A percentile compares a stretch with the other conserved stretches of the same genome.
Evolutionary conservation across 2,797 vertebrate genomes (phyloP).

Genomic region (Potorous gilbertii): DNA sequence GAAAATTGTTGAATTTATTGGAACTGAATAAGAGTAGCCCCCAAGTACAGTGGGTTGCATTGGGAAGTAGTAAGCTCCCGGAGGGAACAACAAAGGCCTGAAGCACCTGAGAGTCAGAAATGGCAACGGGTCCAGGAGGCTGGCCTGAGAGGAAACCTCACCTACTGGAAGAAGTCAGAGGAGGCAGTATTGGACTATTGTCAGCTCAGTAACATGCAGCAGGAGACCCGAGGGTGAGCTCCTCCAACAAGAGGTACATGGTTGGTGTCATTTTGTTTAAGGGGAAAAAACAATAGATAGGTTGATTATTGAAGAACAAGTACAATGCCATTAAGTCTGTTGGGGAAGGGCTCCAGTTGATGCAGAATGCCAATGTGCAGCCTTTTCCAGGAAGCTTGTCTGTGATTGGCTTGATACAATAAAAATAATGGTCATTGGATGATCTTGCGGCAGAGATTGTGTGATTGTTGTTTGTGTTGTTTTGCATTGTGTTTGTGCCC

Average conservation of each 20-base stretch:
- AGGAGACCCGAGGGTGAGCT: not conserved
- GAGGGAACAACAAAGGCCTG: no score
- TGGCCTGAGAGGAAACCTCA: not conserved
- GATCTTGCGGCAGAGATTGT: not conserved
- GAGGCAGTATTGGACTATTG: not conserved
- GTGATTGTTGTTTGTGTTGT: not conserved
- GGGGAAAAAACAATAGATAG: not conserved
- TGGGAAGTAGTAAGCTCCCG: not conserved
- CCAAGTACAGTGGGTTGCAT: no score
- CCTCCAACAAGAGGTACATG: not conserved
- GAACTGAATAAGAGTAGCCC: no score
- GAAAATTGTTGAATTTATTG: no score
- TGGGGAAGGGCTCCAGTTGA: not conserved
- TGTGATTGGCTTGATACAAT: not conserved
- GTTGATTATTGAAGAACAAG: not conserved
- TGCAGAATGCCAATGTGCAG: not conserved
- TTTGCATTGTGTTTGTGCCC: not conserved
- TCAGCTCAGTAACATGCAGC: not conserved
- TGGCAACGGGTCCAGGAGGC: not conserved
- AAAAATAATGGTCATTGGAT: not conserved
- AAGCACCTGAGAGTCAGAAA: no score
- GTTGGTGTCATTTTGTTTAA: not conserved
- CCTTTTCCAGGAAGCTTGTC: not conserved
- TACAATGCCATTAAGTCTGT: not conserved
- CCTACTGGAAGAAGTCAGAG: not conserved